Evolutionary conservation across 2,888 invertebrate species (phyloP), one percentile per base, ranked within the genome.

Genomic region (Syritta pipiens): DNA sequence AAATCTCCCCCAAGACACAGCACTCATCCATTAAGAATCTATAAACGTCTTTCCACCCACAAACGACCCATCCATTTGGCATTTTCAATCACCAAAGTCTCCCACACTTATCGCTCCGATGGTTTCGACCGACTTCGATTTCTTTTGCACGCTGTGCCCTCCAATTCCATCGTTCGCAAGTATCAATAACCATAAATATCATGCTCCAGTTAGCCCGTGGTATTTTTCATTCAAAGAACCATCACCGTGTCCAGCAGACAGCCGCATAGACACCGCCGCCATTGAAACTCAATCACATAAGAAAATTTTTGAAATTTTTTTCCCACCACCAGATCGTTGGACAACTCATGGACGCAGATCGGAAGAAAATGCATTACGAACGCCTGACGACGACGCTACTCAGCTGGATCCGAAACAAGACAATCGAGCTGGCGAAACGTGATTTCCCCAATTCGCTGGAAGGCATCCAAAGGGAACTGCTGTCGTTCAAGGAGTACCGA

Each of bases 291-390:
- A 68, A 74, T 74, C 48, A 20, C 49, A 44, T 22, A 32, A 32
- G 17, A 17, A 17, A 51, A 42, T 65, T 53, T 48, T 22, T 71
- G 20, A 46, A n/a, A 35, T 51, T 19, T 62, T 17, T 57, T 51
- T 55, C 69, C 62, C 59, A 26, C 42, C 28, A 81, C n/a, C 88
- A 98, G 97, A 98, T 99, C 86, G 95, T 99, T 77, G 96, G 95
- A 4, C 97, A 97, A 89, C 93, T 99, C 91, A 96, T 98, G 93
- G 97, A 97, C 86, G 94, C 96, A 42, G 98, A 99, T 88, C 94
- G 94, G 68, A 95, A 96, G 91, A 97, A 98, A 88, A 91, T 93
- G 9, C 94, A 95, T 83, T 99, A 98, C 89, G 96, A 96, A 85
- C 91, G 92, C 40, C 91, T 98, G 81, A 94, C 96, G 59, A 93